A percentile compares a stretch with the other conserved stretches of the same genome.
These are phyloP conservation scores for Phalloptychus januarius DNA, from an alignment of 2,797 vertebrate species.

Conservation along the genomic window DNA sequence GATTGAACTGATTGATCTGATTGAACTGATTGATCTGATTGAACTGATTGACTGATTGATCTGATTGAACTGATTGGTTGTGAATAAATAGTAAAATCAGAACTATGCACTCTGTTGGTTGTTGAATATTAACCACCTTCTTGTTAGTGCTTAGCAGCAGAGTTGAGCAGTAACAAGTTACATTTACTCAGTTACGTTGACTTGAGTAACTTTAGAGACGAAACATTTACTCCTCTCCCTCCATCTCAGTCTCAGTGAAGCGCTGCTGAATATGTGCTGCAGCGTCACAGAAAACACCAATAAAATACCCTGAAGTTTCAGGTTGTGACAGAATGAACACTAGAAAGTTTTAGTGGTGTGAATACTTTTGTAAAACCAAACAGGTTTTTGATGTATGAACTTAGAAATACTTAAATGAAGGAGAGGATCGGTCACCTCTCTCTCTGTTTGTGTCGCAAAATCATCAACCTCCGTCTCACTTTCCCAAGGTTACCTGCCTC, in stretches of 20 bases:
- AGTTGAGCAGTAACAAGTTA: too few species aligned
- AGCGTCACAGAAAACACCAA: background rate
- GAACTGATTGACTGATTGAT: too few species aligned
- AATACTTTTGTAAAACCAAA: background rate
- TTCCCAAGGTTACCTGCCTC: constrained; percentile 61
- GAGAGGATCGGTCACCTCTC: background rate
- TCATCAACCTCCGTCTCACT: constrained; percentile 63
- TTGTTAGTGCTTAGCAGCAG: too few species aligned
- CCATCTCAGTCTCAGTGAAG: background rate
- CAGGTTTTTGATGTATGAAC: background rate
- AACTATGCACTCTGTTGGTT: too few species aligned
- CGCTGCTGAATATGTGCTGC: background rate
- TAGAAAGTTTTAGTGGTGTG: background rate
- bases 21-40: too few species aligned
- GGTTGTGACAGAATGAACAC: background rate
- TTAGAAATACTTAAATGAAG: background rate
- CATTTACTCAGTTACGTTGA: too few species aligned
- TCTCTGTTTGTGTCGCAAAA: constrained; percentile 62
- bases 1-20: too few species aligned
- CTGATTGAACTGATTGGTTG: too few species aligned
- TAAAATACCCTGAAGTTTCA: background rate
- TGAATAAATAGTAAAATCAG: too few species aligned
- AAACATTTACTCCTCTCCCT: too few species aligned
- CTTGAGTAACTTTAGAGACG: too few species aligned
- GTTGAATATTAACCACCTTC: too few species aligned